A percentile compares a stretch with the other conserved stretches of the same genome.
These are phyloP conservation scores for Arctia plantaginis DNA, from an alignment of 2,888 invertebrate species.

Conservation along the genomic window DNA sequence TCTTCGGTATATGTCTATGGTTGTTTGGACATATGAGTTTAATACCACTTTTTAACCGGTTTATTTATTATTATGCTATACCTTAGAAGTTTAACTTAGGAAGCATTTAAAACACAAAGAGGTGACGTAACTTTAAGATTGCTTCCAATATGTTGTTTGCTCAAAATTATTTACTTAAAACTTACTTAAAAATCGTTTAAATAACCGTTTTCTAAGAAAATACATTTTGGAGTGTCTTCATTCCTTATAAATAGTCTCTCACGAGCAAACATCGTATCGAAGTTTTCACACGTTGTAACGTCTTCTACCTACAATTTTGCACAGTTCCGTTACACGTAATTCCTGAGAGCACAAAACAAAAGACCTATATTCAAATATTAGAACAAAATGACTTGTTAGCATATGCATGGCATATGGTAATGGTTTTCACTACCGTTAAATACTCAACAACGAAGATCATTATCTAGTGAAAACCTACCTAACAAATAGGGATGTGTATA, in stretches of 20 bases:
- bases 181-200: not conserved
- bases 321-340: constrained; percentile 73
- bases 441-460: not conserved
- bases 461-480: not conserved
- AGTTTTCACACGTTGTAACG: constrained; percentile 70
- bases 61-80: not conserved
- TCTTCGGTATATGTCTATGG: not conserved
- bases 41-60: not conserved
- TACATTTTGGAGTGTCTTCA: constrained; percentile 34
- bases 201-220: constrained; percentile 30
- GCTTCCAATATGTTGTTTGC: no score
- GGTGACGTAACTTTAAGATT: no score
- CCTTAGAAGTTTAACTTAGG: not conserved
- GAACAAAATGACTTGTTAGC: constrained; percentile 40
- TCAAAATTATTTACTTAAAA: not conserved
- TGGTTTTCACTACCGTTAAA: constrained; percentile 24
- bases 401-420: constrained; percentile 38
- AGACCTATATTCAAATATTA: constrained; percentile 66
- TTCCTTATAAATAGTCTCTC: constrained; percentile 54
- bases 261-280: constrained; percentile 58
- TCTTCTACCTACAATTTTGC: constrained; percentile 62
- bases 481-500: not conserved
- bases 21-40: not conserved
- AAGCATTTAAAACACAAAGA: not conserved
- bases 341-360: constrained; percentile 80